A percentile compares a stretch with the other conserved stretches of the same genome.
Evolutionary conservation across 2,888 invertebrate species (phyloP).

Genomic region (Eutolmus rufibarbis): DNA sequence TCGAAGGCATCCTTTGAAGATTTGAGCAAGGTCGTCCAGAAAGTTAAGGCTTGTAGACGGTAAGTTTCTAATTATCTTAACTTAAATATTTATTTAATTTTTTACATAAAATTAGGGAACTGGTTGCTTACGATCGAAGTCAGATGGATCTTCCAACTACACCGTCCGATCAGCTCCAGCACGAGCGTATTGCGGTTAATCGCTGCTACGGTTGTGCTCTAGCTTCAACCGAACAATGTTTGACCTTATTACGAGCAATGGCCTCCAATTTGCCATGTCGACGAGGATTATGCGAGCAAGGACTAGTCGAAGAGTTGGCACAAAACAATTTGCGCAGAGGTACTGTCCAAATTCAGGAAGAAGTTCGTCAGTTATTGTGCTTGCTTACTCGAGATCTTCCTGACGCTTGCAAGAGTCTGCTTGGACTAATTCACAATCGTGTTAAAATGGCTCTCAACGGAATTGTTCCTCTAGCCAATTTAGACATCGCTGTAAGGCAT

Average conservation of each 20-base stretch:
- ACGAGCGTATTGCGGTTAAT: slow-evolving; percentile 61
- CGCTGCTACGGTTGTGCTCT: slow-evolving; percentile 88
- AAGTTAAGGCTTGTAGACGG: slow-evolving; percentile 87
- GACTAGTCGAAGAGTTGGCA: slow-evolving; percentile 87
- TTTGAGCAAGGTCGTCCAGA: slow-evolving; percentile 86
- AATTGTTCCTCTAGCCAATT: slow-evolving; percentile 76
- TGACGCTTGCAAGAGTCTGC: slow-evolving; percentile 72
- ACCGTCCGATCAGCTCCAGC: slow-evolving; percentile 52
- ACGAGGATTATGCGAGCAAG: slow-evolving; percentile 79
- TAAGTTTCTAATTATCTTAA: slow-evolving; percentile 51
- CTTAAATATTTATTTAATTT: not conserved
- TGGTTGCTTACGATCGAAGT: slow-evolving; percentile 88
- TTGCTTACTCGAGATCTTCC: slow-evolving; percentile 87
- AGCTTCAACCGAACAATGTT: slow-evolving; percentile 91
- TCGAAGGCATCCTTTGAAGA: slow-evolving; percentile 96
- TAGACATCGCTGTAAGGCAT: slow-evolving; percentile 81
- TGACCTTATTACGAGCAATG: slow-evolving; percentile 87
- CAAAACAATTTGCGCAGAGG: slow-evolving; percentile 90
- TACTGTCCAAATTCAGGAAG: slow-evolving; percentile 83
- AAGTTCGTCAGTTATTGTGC: slow-evolving; percentile 87
- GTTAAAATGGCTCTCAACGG: slow-evolving; percentile 83
- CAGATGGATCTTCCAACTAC: slow-evolving; percentile 70
- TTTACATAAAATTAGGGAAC: slow-evolving; percentile 69
- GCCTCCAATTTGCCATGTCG: slow-evolving; percentile 81
- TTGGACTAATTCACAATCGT: slow-evolving; percentile 77